phyloP scores from a whole-genome alignment of 2,888 invertebrate genomes.

The Temnothorax rugatulus region DNA sequence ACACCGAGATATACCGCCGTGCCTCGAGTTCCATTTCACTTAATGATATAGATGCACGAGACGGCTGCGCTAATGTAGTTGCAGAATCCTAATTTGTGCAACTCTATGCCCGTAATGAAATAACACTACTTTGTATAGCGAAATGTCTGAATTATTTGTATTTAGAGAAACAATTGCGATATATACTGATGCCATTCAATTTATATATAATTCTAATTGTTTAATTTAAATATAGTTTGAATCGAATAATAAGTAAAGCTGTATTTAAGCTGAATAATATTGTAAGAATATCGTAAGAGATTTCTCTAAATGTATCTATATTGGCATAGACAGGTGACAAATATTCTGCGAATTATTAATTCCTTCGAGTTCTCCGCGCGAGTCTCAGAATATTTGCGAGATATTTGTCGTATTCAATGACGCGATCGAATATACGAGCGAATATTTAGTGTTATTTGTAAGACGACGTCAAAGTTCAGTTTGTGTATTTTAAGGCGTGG shows the following conservation, averaged over 20 bases:
- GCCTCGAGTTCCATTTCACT: slow-evolving; percentile 51
- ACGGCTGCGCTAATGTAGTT: slow-evolving; percentile 40
- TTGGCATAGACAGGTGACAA: background rate
- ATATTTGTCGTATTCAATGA: background rate
- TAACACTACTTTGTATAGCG: slow-evolving; percentile 19
- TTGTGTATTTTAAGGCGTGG: slow-evolving; percentile 71
- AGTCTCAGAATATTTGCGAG: background rate
- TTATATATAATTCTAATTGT: background rate
- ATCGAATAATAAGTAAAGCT: background rate
- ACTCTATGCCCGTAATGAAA: slow-evolving; percentile 26
- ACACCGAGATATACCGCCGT: slow-evolving; percentile 43
- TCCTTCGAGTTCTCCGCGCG: background rate
- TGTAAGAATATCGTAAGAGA: background rate
- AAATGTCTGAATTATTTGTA: slow-evolving; percentile 33
- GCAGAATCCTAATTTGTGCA: slow-evolving; percentile 44
- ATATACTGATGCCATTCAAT: background rate
- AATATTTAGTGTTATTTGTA: slow-evolving; percentile 49
- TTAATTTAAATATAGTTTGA: background rate
- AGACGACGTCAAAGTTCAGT: slow-evolving; percentile 43
- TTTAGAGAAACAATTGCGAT: background rate
- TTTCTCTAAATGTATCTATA: background rate
- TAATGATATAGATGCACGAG: slow-evolving; percentile 55
- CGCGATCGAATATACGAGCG: slow-evolving; percentile 14
- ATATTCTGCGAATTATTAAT: background rate
- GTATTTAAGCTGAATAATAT: background rate